These are phyloP conservation scores for Cairina moschata DNA, from an alignment of 2,113 vertebrate genomes.

Conservation along the genomic window DNA sequence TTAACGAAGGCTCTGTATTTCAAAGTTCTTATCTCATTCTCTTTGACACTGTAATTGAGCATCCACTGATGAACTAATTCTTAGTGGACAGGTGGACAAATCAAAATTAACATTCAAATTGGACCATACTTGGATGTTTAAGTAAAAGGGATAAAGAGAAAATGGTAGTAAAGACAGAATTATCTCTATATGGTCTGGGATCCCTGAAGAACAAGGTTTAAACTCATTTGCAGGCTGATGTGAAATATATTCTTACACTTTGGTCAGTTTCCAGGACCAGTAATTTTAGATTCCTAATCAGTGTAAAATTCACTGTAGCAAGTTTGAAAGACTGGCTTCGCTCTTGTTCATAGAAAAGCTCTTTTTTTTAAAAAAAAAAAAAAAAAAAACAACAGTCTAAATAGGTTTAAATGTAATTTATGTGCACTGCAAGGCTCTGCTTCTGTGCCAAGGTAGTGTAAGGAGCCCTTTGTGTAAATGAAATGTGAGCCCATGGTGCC, in stretches of 20 bases:
- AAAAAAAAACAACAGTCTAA: neutral
- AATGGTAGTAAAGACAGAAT: constrained; percentile 10
- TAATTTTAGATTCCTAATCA: constrained; percentile 25
- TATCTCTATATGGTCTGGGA: neutral
- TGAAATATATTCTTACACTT: neutral
- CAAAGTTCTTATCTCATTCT: neutral
- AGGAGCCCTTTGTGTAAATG: neutral
- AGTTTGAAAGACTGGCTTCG: neutral
- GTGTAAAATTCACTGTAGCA: constrained; percentile 12
- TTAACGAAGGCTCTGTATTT: neutral
- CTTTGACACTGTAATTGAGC: neutral
- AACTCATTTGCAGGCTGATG: neutral
- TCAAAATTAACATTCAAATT: constrained; percentile 14
- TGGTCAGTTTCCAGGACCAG: neutral
- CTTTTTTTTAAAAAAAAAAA: neutral
- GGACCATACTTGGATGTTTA: neutral
- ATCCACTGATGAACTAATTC: constrained; percentile 1
- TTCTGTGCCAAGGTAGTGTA: neutral
- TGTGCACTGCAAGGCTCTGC: neutral
- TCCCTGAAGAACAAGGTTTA: constrained; percentile 16
- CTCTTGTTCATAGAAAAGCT: neutral
- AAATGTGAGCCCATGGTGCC: neutral
- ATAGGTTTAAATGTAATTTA: neutral
- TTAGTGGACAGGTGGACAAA: constrained; percentile 9
- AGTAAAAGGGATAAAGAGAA: constrained; percentile 16